A percentile compares a stretch with the other conserved stretches of the same genome.
These are phyloP conservation scores for Aegotheles bennettii DNA, from an alignment of 2,113 vertebrate species.

Conservation along the genomic window DNA sequence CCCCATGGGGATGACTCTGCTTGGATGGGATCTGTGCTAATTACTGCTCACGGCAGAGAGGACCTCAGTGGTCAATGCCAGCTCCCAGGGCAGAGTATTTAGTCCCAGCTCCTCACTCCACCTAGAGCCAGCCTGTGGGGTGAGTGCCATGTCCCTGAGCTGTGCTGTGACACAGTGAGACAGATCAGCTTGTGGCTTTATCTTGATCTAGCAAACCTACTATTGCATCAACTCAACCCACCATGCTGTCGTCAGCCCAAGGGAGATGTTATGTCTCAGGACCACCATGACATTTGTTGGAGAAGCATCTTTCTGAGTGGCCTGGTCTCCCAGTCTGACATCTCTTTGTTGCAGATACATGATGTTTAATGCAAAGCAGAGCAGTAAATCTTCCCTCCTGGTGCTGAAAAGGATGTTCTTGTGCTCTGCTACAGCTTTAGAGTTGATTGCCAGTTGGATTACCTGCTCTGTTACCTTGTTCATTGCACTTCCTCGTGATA, in stretches of 20 bases:
- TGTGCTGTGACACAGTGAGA: not conserved
- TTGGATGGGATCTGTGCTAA: not conserved
- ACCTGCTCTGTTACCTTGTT: not conserved
- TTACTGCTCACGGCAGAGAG: not conserved
- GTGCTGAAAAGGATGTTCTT: not conserved
- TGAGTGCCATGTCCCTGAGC: not conserved
- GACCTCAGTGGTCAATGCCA: not conserved
- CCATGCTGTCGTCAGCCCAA: not conserved
- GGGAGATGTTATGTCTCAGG: not conserved
- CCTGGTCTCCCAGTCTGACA: not conserved
- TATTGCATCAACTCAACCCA: not conserved
- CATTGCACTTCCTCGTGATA: not conserved
- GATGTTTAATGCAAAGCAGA: not conserved
- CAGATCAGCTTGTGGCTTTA: not conserved
- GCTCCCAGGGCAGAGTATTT: not conserved
- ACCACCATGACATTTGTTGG: rapidly evolving
- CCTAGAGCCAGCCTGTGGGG: rapidly evolving
- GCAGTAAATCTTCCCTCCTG: not conserved
- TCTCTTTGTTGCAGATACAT: not conserved
- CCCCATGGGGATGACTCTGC: not conserved
- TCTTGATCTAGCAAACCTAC: not conserved
- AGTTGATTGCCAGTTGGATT: not conserved
- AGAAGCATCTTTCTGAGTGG: not conserved
- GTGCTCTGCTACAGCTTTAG: not conserved
- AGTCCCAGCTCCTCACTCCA: not conserved